phyloP scores from a whole-genome alignment of 1,140 invertebrate species.

The Neodiprion virginianus region DNA sequence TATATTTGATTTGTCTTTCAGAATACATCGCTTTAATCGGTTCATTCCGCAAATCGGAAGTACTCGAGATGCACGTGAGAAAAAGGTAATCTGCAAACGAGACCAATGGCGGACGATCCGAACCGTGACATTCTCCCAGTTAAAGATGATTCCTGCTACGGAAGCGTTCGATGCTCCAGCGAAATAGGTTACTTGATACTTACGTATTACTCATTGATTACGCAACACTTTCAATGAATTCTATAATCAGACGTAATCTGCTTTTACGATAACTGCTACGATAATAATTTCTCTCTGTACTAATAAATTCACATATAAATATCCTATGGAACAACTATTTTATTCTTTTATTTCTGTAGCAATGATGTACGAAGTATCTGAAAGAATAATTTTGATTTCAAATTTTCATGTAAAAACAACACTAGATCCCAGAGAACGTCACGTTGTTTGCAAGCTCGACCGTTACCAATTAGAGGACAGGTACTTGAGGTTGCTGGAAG shows the following conservation, averaged over 20 bases:
- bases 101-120: conserved; percentile 45
- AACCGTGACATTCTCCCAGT: conserved; percentile 45
- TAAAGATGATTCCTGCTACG: conserved; percentile 43
- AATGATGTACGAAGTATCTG: too few relatives aligned
- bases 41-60: neutral
- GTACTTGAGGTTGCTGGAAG: conserved; percentile 53
- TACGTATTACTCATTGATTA: conserved; percentile 9
- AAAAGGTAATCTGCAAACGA: neutral
- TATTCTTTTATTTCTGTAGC: too few relatives aligned
- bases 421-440: conserved; percentile 55
- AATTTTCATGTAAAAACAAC: conserved; percentile 19
- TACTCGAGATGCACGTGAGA: neutral
- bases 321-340: too few relatives aligned
- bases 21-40: neutral
- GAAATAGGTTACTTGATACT: conserved; percentile 38
- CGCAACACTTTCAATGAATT: too few relatives aligned
- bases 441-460: conserved; percentile 51
- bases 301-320: too few relatives aligned
- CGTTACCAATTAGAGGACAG: conserved; percentile 56
- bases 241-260: too few relatives aligned
- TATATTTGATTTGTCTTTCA: too few relatives aligned
- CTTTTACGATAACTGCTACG: too few relatives aligned
- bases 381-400: too few relatives aligned
- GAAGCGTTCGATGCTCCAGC: conserved; percentile 36
- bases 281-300: too few relatives aligned